Evolutionary conservation across 2,797 vertebrate genomes (phyloP), one percentile per base, ranked within the genome.

Genomic region (Lacerta bilineata): DNA sequence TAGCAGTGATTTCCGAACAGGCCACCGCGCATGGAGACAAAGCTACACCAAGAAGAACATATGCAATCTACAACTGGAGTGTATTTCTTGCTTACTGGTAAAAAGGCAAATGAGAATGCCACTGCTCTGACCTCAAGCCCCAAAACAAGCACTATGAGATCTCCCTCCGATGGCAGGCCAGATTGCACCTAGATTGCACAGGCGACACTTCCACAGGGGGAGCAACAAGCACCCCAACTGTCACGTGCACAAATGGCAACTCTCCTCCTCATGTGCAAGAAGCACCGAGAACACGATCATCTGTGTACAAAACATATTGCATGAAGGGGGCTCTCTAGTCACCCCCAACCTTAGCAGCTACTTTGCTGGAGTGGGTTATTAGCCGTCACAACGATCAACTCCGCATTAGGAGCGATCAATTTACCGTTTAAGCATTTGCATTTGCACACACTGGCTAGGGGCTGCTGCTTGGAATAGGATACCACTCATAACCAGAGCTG

Each of bases 381-480:
- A 82, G 41, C 0, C 3, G n/a, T 6, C 61, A 46, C 59, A 3
- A 50, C 23, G 55, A 87, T 90, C 3, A 85, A 87, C 66, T 87
- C 46, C 71, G 87, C 1, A 36, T 87, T 90, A 88, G 81, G 50
- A 92, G 88, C 61, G 77, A 78, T 87, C 25, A 6, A 72, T 87
- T 66, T 79, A 76, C 72, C 1, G 39, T 66, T 87, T 55, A 90
- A 81, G 87, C 6, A 1, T 77, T 81, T 85, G 87, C 83, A 90
- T 1, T 20, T 41, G 36, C 11, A 7, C 8, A 81, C 9, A 23
- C 2, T 23, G 41, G 61, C 4, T n/a, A 18, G 23, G 61, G 78
- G 8, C 13, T 10, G 27, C n/a, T 43, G 29, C 25, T 71, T 59
- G 33, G 27, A 55, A 41, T 13, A 80, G 77, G 23, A 41, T 15